These are phyloP conservation scores for Xanthostigma xanthostigma DNA, from an alignment of 2,888 invertebrate species.

Conservation along the genomic window DNA sequence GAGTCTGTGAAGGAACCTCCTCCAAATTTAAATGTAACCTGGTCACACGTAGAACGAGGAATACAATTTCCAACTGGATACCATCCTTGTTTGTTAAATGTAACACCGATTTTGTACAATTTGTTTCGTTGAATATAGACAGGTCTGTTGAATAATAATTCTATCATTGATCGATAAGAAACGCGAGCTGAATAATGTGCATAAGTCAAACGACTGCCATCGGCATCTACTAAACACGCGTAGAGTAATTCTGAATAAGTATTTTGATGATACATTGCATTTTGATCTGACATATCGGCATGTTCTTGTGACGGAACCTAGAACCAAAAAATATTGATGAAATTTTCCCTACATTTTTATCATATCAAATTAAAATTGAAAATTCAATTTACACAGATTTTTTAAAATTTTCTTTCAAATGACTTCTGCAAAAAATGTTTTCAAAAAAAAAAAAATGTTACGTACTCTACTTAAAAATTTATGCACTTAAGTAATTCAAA, in stretches of 20 bases:
- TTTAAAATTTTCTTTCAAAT: background rate
- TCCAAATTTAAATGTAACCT: constrained; percentile 61
- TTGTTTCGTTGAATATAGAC: constrained; percentile 62
- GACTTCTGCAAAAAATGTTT: no score
- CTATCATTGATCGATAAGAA: constrained; percentile 54
- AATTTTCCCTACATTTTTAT: background rate
- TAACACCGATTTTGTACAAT: constrained; percentile 68
- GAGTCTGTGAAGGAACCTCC: constrained; percentile 56
- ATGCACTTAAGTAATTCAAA: no score
- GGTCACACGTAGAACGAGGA: constrained; percentile 48
- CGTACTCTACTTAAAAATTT: background rate
- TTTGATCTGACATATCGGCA: constrained; percentile 28
- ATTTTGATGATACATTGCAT: constrained; percentile 19
- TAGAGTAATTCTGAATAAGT: constrained; percentile 64
- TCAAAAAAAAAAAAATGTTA: constrained; percentile 3
- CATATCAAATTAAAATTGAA: background rate
- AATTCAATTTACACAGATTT: background rate
- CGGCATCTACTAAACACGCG: constrained; percentile 65
- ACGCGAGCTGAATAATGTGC: constrained; percentile 69
- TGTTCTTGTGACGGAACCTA: constrained; percentile 62
- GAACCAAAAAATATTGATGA: constrained; percentile 12
- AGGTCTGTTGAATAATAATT: constrained; percentile 67
- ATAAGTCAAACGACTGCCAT: constrained; percentile 65
- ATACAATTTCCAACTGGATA: constrained; percentile 66
- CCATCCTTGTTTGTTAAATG: constrained; percentile 68